Base-by-base conservation (phyloP, 35 echinoderm and acorn worm genomes). In the Lytechinus variegatus region DNA sequence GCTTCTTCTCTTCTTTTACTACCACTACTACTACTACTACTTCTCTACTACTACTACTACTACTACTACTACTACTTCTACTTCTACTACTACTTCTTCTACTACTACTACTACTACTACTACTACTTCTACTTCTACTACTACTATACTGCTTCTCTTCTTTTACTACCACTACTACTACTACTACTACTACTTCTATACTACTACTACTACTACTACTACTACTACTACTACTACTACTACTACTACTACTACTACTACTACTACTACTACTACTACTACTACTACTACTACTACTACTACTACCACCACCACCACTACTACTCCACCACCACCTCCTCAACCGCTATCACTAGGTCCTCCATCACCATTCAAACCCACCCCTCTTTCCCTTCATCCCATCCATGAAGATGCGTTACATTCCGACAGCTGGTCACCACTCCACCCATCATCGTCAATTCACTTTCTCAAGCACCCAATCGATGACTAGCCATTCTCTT, bases 21-120 rank as follows among this genome's bases (percentile, higher is more conserved):
- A 94, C 92, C 56, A 94, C 92, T 94, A 94, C 92, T 94, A 94
- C 92, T 94, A 72, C 92, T 94, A 55, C 52, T 94, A 94, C 92
- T 94, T 1, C 92, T 55, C 91, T 93, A 93, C 91, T 94, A 94
- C 92, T 94, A 56, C 52, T 94, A 94, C 6, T 57, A 94, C 92
- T 94, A 57, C 92, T 94, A 57, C 21, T 94, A 27, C 57, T 58
- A 60, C 54, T 58, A 60, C 19, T 58, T 8, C 44, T 28, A 94
- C 5, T 95, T 28, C 27, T 0, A 24, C 88, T 9, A 7, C 88
- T 9, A 52, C 29, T 9, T 4, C 88, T 52, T 52, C 88, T 52
- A 90, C 94, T 86, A 6, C 57, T 86, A 28, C 92, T 94, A 94
- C 54, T 58, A 57, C 92, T 58, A 58, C 92, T 94, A 60, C 92